Percentiles rank a stretch among this genome's conserved stretches.
Evolutionary conservation across 2,888 invertebrate genomes (phyloP).

Genomic region (Apomyelois bistriatella): DNA sequence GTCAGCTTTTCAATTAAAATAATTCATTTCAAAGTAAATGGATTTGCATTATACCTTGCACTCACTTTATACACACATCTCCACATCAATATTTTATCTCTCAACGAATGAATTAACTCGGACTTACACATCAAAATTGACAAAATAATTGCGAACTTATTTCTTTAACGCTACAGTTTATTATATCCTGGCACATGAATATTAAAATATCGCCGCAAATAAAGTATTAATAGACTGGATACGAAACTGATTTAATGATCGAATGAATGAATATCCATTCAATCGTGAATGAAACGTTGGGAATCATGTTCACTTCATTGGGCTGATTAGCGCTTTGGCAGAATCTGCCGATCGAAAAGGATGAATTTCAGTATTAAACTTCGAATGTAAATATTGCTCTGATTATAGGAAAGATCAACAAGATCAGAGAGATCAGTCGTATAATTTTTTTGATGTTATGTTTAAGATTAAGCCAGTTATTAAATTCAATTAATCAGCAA

Average conservation of each 20-base stretch:
- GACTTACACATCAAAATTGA: neutral
- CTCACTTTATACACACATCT: too few species aligned
- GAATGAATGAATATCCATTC: conserved; percentile 55
- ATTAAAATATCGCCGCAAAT: conserved; percentile 13
- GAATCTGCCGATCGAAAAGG: conserved; percentile 17
- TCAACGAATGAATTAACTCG: neutral
- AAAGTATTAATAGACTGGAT: conserved; percentile 42
- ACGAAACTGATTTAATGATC: conserved; percentile 60
- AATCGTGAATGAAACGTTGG: conserved; percentile 52
- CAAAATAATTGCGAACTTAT: neutral
- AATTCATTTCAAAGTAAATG: neutral
- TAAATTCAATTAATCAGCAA: too few species aligned
- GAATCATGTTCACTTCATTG: conserved; percentile 54
- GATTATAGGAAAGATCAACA: neutral
- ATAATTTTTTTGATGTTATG: too few species aligned
- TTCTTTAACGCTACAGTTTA: neutral
- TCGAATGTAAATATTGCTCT: neutral
- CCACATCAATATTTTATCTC: too few species aligned
- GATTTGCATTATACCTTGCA: too few species aligned
- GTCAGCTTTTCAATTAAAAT: too few species aligned
- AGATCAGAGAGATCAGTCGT: too few species aligned
- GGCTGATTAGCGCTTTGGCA: conserved; percentile 36
- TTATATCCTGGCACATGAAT: neutral
- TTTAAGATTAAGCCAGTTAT: too few species aligned
- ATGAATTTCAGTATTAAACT: conserved; percentile 21